These are phyloP conservation scores for Lucinisca nassula DNA, from an alignment of 2,888 invertebrate genomes.

Conservation along the genomic window DNA sequence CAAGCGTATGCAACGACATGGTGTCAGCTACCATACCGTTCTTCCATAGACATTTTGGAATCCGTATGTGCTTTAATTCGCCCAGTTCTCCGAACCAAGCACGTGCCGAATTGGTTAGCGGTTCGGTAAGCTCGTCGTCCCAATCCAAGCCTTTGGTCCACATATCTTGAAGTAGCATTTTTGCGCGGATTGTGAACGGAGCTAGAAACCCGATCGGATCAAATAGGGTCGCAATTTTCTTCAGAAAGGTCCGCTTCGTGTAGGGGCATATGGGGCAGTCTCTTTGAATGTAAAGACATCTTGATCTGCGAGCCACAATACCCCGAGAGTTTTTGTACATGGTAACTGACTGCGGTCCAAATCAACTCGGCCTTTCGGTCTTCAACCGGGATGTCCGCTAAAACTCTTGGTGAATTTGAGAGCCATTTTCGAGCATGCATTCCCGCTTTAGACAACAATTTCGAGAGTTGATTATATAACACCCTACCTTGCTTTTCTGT, in stretches of 20 bases:
- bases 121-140: too few relatives aligned
- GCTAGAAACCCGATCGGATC: too few relatives aligned
- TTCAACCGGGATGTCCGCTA: neutral
- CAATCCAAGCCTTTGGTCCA: too few relatives aligned
- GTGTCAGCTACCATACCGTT: neutral
- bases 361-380: neutral
- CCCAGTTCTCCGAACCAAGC: constrained; percentile 24
- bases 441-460: neutral
- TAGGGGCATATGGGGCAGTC: too few relatives aligned
- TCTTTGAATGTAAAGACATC: neutral
- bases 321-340: neutral
- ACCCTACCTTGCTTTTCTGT: neutral
- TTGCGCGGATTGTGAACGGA: too few relatives aligned
- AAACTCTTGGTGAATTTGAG: neutral
- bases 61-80: constrained; percentile 16
- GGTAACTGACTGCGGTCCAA: neutral
- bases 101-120: too few relatives aligned
- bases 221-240: too few relatives aligned
- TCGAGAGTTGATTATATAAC: neutral
- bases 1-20: constrained; percentile 43
- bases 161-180: too few relatives aligned
- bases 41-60: constrained; percentile 49
- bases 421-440: neutral
- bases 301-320: neutral
- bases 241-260: too few relatives aligned